phyloP scores from a whole-genome alignment of 1,140 invertebrate species.

The Rhynchophorus ferrugineus region DNA sequence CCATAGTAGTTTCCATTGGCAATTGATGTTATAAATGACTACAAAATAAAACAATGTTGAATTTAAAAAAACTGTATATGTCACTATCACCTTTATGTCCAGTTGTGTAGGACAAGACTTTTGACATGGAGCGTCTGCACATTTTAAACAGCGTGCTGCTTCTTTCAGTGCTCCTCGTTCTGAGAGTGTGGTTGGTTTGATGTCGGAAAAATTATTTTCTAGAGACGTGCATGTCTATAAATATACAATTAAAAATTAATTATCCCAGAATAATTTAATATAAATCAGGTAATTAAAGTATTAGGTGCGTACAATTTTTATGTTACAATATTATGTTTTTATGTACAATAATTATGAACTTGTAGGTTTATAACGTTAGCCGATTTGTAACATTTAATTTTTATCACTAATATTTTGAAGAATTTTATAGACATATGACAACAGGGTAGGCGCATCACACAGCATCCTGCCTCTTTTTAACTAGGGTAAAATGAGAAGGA shows the following conservation, averaged over 20 bases:
- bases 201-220: constrained; percentile 90
- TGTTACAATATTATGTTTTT: too few species aligned
- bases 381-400: too few species aligned
- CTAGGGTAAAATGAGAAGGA: too few species aligned
- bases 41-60: background rate
- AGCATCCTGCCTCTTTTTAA: too few species aligned
- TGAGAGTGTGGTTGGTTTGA: constrained; percentile 94
- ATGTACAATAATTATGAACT: too few species aligned
- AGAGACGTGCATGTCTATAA: constrained; percentile 52
- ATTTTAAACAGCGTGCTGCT: constrained; percentile 89
- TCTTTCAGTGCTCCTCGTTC: constrained; percentile 89
- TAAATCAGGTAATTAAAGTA: constrained; percentile 8
- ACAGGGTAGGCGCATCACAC: too few species aligned
- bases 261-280: background rate
- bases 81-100: constrained; percentile 69
- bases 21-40: constrained; percentile 90
- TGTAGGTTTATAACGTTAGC: too few species aligned
- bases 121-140: constrained; percentile 96
- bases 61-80: background rate
- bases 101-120: constrained; percentile 97
- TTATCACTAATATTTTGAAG: too few species aligned
- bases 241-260: constrained; percentile 1
- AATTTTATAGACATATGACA: too few species aligned
- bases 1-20: constrained; percentile 95
- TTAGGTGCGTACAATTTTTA: too few species aligned